Evolutionary conservation across 1,140 invertebrate species (phyloP).

Genomic region (Melipona quadrifasciata): DNA sequence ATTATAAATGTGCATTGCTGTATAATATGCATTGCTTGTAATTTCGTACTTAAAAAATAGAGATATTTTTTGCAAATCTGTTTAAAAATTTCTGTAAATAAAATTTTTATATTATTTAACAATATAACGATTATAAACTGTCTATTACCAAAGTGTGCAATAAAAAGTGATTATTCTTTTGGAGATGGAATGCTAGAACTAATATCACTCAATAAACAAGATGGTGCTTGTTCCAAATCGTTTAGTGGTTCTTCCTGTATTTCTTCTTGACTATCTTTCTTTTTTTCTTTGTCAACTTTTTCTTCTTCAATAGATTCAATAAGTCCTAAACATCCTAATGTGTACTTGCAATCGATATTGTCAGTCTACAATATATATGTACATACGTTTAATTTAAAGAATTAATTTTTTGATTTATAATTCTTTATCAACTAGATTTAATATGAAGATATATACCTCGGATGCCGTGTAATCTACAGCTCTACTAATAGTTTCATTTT

Average conservation of each 20-base stretch:
- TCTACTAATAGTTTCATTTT: constrained; percentile 33
- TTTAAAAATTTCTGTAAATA: not conserved
- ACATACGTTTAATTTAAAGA: not conserved
- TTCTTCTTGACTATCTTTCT: not conserved
- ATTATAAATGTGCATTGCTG: not conserved
- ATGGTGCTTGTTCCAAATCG: constrained; percentile 10
- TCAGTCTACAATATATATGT: not conserved
- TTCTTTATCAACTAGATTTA: not conserved
- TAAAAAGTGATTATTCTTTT: constrained; percentile 18
- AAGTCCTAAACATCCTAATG: constrained; percentile 23
- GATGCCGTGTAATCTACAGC: constrained; percentile 45
- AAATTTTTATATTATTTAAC: not conserved
- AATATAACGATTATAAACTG: not conserved
- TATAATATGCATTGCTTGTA: not conserved
- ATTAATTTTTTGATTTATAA: not conserved
- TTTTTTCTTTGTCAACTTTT: not conserved
- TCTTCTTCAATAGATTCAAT: not conserved
- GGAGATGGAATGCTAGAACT: constrained; percentile 49
- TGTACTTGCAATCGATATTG: constrained; percentile 10
- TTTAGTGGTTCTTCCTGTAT: not conserved
- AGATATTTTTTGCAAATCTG: not conserved
- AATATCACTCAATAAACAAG: constrained; percentile 36
- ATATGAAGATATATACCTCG: constrained; percentile 33
- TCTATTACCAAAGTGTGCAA: not conserved
- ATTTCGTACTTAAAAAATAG: not conserved